Evolutionary conservation across 2,113 vertebrate species (phyloP).

Genomic region (Eolophus roseicapilla): DNA sequence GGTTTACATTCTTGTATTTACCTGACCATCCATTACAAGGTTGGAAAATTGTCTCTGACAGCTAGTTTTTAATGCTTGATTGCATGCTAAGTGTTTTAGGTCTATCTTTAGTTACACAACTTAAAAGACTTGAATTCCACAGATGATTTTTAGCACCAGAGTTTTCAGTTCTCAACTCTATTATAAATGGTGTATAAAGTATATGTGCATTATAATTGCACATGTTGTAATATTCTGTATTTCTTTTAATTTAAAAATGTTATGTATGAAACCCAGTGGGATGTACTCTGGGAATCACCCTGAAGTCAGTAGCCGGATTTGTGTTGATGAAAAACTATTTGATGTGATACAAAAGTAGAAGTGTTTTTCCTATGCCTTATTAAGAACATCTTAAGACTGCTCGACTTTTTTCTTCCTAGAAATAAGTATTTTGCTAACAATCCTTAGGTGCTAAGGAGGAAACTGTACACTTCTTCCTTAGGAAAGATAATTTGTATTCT

Average conservation of each 20-base stretch:
- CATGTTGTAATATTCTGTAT: background rate
- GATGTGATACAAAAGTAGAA: background rate
- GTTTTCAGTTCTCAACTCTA: background rate
- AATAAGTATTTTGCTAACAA: background rate
- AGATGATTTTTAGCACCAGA: background rate
- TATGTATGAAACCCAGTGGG: background rate
- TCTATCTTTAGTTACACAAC: background rate
- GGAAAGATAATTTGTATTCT: background rate
- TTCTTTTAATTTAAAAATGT: background rate
- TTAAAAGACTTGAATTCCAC: background rate
- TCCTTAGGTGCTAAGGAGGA: background rate
- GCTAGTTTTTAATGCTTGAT: background rate
- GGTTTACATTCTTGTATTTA: background rate
- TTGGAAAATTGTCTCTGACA: background rate
- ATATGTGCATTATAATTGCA: background rate
- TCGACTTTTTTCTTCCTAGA: background rate
- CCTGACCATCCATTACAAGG: background rate
- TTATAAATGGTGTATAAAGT: rapidly evolving
- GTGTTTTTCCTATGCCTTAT: background rate
- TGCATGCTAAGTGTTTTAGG: background rate
- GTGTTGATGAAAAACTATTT: background rate
- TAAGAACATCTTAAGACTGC: background rate
- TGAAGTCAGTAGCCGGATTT: background rate
- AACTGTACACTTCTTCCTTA: background rate
- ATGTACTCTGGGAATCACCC: background rate